phyloP scores from a whole-genome alignment of 2,888 invertebrate genomes.

The Drosophila kokeensis region DNA sequence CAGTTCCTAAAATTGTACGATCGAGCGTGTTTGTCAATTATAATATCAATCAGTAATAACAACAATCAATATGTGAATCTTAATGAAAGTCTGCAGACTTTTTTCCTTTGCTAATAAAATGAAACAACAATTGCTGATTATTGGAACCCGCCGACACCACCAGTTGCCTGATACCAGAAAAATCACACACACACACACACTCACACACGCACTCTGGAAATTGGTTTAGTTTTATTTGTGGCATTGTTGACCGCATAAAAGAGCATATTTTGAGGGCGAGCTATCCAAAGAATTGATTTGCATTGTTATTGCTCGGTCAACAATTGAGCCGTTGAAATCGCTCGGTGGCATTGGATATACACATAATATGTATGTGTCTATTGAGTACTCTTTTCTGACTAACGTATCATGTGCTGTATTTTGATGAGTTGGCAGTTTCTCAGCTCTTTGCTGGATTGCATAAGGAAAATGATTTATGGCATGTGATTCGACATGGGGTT shows the following conservation, averaged over 20 bases:
- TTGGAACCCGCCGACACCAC: constrained; percentile 22
- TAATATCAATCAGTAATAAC: constrained; percentile 31
- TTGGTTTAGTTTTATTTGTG: constrained; percentile 44
- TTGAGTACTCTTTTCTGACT: constrained; percentile 27
- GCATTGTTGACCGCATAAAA: constrained; percentile 49
- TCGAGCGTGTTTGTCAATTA: constrained; percentile 24
- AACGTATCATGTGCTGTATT: constrained; percentile 54
- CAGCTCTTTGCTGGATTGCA: constrained; percentile 57
- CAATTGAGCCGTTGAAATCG: constrained; percentile 66
- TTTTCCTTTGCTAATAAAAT: constrained; percentile 64
- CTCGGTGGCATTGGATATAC: constrained; percentile 40
- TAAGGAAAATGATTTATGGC: constrained; percentile 74
- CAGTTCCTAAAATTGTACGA: constrained; percentile 56
- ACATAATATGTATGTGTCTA: constrained; percentile 5
- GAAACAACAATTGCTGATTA: constrained; percentile 65
- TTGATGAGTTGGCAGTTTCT: constrained; percentile 63
- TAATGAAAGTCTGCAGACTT: constrained; percentile 71
- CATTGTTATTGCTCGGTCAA: constrained; percentile 67
- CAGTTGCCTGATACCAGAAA: not conserved
- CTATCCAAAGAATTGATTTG: constrained; percentile 66
- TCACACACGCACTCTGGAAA: constrained; percentile 27
- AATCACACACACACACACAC: constrained; percentile 16
- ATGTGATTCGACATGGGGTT: constrained; percentile 55
- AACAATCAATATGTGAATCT: constrained; percentile 45
- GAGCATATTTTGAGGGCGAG: constrained; percentile 56